Conservation (phyloP, 2,888 invertebrate genomes). For the Epinotia brunnichana region DNA sequence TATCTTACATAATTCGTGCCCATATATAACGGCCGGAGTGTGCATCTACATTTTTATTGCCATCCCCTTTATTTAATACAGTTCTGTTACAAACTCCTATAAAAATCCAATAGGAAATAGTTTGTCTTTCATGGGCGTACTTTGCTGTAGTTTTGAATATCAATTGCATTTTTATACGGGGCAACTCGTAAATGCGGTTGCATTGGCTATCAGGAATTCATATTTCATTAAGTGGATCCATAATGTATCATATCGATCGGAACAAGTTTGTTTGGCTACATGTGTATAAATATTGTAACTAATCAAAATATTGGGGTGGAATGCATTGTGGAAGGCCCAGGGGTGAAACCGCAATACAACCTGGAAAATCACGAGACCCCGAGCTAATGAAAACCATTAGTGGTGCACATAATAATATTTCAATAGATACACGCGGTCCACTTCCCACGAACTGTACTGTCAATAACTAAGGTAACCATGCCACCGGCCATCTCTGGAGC, state of each 20-base stretch:
- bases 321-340: constrained; percentile 24
- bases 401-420: constrained; percentile 63
- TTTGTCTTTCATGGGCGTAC: constrained; percentile 46
- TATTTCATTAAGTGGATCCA: constrained; percentile 34
- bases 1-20: constrained; percentile 70
- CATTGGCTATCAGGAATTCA: constrained; percentile 36
- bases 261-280: constrained; percentile 21
- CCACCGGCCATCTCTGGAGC: constrained; percentile 50
- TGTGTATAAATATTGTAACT: constrained; percentile 15
- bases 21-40: constrained; percentile 55
- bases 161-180: constrained; percentile 42
- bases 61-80: constrained; percentile 54
- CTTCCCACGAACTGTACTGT: constrained; percentile 70
- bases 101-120: constrained; percentile 47
- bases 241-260: constrained; percentile 23
- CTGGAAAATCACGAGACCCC: constrained; percentile 60
- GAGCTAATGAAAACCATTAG: constrained; percentile 70
- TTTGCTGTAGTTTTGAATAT: constrained; percentile 45
- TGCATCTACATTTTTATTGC: constrained; percentile 74
- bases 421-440: constrained; percentile 65
- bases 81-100: constrained; percentile 50
- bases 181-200: constrained; percentile 33
- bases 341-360: constrained; percentile 44
- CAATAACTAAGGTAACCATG: constrained; percentile 56
- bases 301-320: constrained; percentile 36